Conservation (phyloP, 1,140 invertebrate species). For the Drosophila navojoa region DNA sequence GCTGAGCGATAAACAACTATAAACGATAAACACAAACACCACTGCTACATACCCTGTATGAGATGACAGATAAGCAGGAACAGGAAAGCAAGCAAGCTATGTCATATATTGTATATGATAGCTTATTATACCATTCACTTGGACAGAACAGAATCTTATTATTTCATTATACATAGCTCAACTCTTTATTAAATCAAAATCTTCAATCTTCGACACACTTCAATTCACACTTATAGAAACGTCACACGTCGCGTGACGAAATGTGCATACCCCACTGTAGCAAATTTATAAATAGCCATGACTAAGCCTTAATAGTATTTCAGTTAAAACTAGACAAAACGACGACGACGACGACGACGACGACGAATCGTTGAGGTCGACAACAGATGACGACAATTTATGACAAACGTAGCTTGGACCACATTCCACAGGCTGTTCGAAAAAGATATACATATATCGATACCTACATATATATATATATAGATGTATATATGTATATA, state of each 20-base stretch:
- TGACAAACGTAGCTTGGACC: conserved; percentile 19
- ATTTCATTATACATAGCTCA: too few relatives aligned
- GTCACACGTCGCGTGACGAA: not conserved
- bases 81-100: too few relatives aligned
- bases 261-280: not conserved
- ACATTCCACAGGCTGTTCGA: conserved; percentile 34
- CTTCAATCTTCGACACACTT: not conserved
- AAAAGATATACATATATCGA: not conserved
- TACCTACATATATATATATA: not conserved
- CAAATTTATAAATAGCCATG: conserved; percentile 15
- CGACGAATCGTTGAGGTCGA: conserved; percentile 7
- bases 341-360: not conserved
- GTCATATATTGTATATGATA: too few relatives aligned
- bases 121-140: too few relatives aligned
- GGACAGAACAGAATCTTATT: too few relatives aligned
- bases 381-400: conserved; percentile 40
- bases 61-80: too few relatives aligned
- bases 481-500: conserved; percentile 6
- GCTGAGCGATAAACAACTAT: not conserved
- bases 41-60: too few relatives aligned
- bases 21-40: not conserved
- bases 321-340: conserved; percentile 21
- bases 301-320: conserved; percentile 15
- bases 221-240: not conserved
- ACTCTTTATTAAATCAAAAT: not conserved